These are phyloP conservation scores for Lasioglossum oenotherae DNA, from an alignment of 2,888 invertebrate species.

Conservation along the genomic window DNA sequence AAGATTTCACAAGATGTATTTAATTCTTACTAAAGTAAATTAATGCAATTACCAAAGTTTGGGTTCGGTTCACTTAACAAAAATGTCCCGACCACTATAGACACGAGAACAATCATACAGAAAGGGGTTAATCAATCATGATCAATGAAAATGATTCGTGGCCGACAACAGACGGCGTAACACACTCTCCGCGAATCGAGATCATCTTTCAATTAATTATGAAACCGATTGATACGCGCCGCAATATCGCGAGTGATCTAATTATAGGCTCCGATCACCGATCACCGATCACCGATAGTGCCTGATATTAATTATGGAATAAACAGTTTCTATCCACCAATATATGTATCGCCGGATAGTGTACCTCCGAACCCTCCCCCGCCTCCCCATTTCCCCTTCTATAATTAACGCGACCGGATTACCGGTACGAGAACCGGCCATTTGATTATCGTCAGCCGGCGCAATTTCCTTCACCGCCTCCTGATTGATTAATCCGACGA, in stretches of 20 bases:
- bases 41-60: too few relatives aligned
- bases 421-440: slow-evolving; percentile 22
- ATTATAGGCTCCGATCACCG: slow-evolving; percentile 55
- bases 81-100: not conserved
- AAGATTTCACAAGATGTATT: too few relatives aligned
- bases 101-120: not conserved
- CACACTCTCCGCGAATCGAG: slow-evolving; percentile 23
- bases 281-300: slow-evolving; percentile 49
- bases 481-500: slow-evolving; percentile 42
- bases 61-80: too few relatives aligned
- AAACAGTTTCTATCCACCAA: slow-evolving; percentile 52
- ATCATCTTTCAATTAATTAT: slow-evolving; percentile 68
- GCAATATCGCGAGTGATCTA: slow-evolving; percentile 51
- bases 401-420: slow-evolving; percentile 56
- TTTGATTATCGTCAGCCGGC: slow-evolving; percentile 53
- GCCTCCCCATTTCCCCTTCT: not conserved
- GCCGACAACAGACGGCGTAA: not conserved
- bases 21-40: too few relatives aligned
- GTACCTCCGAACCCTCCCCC: not conserved
- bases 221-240: slow-evolving; percentile 46
- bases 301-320: slow-evolving; percentile 64
- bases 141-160: not conserved
- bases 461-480: slow-evolving; percentile 34
- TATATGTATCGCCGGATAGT: slow-evolving; percentile 8
- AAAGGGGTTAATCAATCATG: not conserved